A percentile compares a stretch with the other conserved stretches of the same genome.
Evolutionary conservation across 2,888 invertebrate genomes (phyloP).

Genomic region (Tenthredo amoena): DNA sequence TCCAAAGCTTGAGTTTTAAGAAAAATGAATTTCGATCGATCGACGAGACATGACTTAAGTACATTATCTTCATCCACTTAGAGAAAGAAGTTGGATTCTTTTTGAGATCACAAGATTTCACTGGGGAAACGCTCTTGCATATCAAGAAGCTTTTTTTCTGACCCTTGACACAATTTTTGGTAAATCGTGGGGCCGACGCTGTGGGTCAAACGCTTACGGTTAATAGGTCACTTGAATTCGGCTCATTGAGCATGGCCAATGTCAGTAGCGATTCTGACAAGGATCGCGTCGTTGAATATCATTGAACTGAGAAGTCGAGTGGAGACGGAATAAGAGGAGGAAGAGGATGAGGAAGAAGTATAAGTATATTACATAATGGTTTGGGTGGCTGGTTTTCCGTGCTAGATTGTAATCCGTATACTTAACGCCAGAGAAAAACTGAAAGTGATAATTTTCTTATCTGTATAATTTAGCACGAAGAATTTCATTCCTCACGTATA

Average conservation of each 20-base stretch:
- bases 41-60: neutral
- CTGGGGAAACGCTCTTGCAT: neutral
- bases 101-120: neutral
- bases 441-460: neutral
- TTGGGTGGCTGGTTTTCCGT: neutral
- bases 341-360: neutral
- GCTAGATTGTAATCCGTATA: neutral
- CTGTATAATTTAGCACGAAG: neutral
- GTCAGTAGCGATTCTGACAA: constrained; percentile 35
- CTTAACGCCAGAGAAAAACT: neutral
- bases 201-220: neutral
- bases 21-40: neutral
- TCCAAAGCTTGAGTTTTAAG: neutral
- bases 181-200: neutral
- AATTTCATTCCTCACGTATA: constrained; percentile 37
- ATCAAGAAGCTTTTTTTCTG: neutral
- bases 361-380: neutral
- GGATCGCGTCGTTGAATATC: constrained; percentile 35
- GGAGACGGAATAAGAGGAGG: neutral
- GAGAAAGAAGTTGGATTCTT: neutral
- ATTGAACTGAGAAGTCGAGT: constrained; percentile 26
- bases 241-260: constrained; percentile 36
- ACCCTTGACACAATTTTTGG: neutral
- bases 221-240: constrained; percentile 42
- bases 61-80: neutral